Evolutionary conservation across 2,888 invertebrate genomes (phyloP).

Genomic region (Cephonodes hylas): DNA sequence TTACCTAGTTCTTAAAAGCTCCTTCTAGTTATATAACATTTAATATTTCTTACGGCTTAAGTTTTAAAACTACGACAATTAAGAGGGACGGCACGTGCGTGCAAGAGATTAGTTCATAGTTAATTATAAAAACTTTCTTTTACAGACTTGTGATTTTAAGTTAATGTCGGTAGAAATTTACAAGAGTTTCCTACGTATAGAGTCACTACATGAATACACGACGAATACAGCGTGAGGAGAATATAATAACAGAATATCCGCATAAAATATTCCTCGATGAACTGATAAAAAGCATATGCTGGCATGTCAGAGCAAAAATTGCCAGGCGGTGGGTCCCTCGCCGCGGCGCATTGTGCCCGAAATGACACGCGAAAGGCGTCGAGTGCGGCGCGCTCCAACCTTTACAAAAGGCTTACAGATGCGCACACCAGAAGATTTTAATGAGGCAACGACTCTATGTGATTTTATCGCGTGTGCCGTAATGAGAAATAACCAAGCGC

Average conservation of each 20-base stretch:
- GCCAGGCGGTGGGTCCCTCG: constrained; percentile 54
- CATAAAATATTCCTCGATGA: constrained; percentile 59
- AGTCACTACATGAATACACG: constrained; percentile 3
- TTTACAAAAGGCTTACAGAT: constrained; percentile 80
- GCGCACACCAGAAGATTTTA: constrained; percentile 81
- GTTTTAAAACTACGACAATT: not conserved
- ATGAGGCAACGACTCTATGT: constrained; percentile 81
- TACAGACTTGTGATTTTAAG: not conserved
- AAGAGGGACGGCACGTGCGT: not conserved
- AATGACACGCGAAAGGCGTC: constrained; percentile 79
- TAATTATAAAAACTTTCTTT: not conserved
- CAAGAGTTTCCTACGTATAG: constrained; percentile 1
- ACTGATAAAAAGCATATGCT: constrained; percentile 61
- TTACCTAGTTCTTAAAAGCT: not conserved
- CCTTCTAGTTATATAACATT: not conserved
- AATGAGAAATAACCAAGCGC: constrained; percentile 81
- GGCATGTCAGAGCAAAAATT: constrained; percentile 67
- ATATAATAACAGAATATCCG: constrained; percentile 48
- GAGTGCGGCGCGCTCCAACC: constrained; percentile 69
- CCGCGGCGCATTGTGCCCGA: constrained; percentile 71
- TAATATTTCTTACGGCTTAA: not conserved
- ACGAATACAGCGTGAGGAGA: constrained; percentile 42
- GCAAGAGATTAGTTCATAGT: not conserved
- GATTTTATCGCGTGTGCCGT: constrained; percentile 79
- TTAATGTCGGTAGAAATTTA: not conserved